Evolutionary conservation across 2,888 invertebrate species (phyloP), one percentile per base, ranked within the genome.

Genomic region (Graphium colonna): DNA sequence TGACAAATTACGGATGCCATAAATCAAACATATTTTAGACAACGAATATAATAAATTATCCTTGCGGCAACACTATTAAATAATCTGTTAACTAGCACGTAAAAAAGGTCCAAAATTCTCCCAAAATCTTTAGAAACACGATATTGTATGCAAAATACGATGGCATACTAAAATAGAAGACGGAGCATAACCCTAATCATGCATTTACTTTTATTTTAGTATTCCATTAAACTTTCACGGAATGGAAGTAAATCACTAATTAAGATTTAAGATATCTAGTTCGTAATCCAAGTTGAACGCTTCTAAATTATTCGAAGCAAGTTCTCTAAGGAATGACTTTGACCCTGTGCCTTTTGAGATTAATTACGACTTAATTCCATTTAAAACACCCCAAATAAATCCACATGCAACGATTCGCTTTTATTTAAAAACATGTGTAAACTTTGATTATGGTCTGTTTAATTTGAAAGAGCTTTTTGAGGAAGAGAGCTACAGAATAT

Each of bases 231-330:
- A 31, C 10, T 3, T 10, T n/a, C 31, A 31, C 31, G 8, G 31
- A 9, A 31, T 31, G 3, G 1, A 31, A 7, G 10, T 31, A 7
- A 31, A 31, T 31, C 31, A 7, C 31, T 31, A 31, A 31, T 31
- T 31, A 31, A 31, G 31, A 10, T 13, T 36, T 36, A 36, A 36
- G 12, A 12, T 36, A 12, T 13, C 46, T 47, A 26, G 36, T n/a
- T 46, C 33, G 33, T 46, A 36, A 52, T 52, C 42, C 42, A 36
- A 52, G 41, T 52, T 41, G 42, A 42, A 40, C 42, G 52, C 13
- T 41, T 47, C 42, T 52, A 47, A 52, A 52, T 52, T 46, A 52
- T 52, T 47, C 42, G 33, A 33, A 41, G 52, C 41, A 36, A 52
- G 40, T 45, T 21, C 33, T 33, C 41, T 52, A 41, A 47, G 46